Conservation (phyloP, 1,140 invertebrate genomes). For the Bilobella aurantiaca region DNA sequence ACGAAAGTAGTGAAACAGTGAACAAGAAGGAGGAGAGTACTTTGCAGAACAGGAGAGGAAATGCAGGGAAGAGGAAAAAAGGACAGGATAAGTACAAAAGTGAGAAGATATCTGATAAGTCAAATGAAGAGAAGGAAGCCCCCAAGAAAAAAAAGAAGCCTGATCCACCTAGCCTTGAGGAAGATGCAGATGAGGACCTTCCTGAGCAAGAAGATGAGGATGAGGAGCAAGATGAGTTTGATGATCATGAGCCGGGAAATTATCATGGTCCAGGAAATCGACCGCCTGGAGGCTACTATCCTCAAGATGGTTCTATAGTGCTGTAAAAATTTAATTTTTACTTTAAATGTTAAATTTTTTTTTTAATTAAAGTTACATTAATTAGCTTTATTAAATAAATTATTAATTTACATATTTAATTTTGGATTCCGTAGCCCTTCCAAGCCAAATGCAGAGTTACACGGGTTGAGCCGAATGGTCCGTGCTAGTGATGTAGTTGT, state of each 20-base stretch:
- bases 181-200: conserved; percentile 5
- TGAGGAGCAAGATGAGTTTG: background rate
- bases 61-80: conserved; percentile 4
- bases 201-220: conserved; percentile 12
- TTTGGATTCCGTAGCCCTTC: too few relatives aligned
- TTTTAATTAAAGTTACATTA: too few relatives aligned
- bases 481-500: conserved; percentile 27
- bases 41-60: too few relatives aligned
- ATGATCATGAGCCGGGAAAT: conserved; percentile 6
- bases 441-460: conserved; percentile 30
- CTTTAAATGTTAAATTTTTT: too few relatives aligned
- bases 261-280: background rate
- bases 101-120: too few relatives aligned
- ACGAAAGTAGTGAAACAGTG: conserved; percentile 19
- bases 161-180: conserved; percentile 13
- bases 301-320: conserved; percentile 24
- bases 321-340: too few relatives aligned
- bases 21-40: too few relatives aligned
- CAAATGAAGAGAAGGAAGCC: too few relatives aligned
- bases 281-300: conserved; percentile 19
- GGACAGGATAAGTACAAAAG: too few relatives aligned
- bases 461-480: conserved; percentile 27
- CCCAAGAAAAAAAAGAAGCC: conserved; percentile 10
- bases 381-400: too few relatives aligned
- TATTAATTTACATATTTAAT: too few relatives aligned